Conservation (phyloP, 2,888 invertebrate genomes). For the Tachina grossa region DNA sequence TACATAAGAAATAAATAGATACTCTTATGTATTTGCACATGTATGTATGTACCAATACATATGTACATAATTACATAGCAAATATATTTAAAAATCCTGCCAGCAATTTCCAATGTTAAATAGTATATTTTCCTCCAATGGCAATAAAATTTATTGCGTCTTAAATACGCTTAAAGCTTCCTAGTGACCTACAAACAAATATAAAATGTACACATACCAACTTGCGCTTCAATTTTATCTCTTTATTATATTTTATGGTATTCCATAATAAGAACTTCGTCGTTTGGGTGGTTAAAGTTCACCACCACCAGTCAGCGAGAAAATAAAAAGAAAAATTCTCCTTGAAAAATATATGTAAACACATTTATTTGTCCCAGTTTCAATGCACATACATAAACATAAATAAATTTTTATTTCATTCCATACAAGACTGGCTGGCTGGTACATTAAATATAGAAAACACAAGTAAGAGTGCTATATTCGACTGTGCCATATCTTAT, state of each 20-base stretch:
- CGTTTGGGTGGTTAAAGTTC: slow-evolving; percentile 46
- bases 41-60: neutral
- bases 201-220: neutral
- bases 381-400: neutral
- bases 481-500: too few relatives aligned
- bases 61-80: neutral
- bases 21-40: neutral
- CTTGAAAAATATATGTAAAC: slow-evolving; percentile 41
- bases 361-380: slow-evolving; percentile 60
- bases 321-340: slow-evolving; percentile 13
- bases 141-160: slow-evolving; percentile 48
- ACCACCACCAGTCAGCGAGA: slow-evolving; percentile 5
- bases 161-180: slow-evolving; percentile 9
- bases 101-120: slow-evolving; percentile 2
- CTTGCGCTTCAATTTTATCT: neutral
- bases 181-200: slow-evolving; percentile 42
- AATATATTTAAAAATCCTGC: neutral
- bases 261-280: neutral
- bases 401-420: slow-evolving; percentile 6
- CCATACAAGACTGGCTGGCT: neutral
- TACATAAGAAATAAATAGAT: too few relatives aligned
- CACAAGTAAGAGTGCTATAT: neutral
- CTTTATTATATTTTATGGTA: slow-evolving; percentile 1
- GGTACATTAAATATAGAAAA: slow-evolving; percentile 4
- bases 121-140: slow-evolving; percentile 1